These are phyloP conservation scores for Caenorhabditis parvicauda DNA, from an alignment of 2,888 invertebrate species.

Conservation along the genomic window DNA sequence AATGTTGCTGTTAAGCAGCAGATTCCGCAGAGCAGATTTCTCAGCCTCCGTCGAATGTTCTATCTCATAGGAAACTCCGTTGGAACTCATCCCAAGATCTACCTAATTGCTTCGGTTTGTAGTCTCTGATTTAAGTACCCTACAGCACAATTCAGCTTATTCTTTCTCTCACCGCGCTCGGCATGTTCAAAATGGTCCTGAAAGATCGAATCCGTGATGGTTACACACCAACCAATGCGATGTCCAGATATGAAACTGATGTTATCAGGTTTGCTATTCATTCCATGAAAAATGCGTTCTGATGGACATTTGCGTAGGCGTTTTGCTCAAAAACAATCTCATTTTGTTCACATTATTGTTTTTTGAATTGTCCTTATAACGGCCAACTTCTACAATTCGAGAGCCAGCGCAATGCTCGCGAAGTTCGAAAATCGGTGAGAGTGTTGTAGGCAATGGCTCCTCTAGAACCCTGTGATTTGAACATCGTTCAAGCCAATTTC, in stretches of 20 bases:
- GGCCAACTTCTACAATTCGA: too few species aligned
- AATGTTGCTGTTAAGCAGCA: slow-evolving; percentile 2
- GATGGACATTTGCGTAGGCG: neutral
- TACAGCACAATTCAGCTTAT: slow-evolving; percentile 9
- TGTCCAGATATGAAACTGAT: slow-evolving; percentile 56
- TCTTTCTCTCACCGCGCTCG: slow-evolving; percentile 33
- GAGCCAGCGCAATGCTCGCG: too few species aligned
- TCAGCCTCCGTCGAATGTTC: slow-evolving; percentile 49
- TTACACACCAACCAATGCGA: slow-evolving; percentile 60
- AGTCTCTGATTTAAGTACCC: neutral
- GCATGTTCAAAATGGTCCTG: slow-evolving; percentile 42
- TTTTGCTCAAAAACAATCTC: too few species aligned
- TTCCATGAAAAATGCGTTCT: neutral
- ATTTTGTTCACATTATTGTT: too few species aligned
- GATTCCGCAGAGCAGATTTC: too few species aligned
- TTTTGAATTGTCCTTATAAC: too few species aligned
- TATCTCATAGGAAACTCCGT: slow-evolving; percentile 42
- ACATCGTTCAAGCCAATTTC: too few species aligned
- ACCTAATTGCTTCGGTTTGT: slow-evolving; percentile 29
- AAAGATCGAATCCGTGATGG: slow-evolving; percentile 60
- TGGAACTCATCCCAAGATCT: slow-evolving; percentile 37
- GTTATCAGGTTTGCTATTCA: slow-evolving; percentile 34
- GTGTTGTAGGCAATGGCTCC: too few species aligned
- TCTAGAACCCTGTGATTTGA: too few species aligned
- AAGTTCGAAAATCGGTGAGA: too few species aligned